phyloP scores from a whole-genome alignment of 1,140 invertebrate genomes.

The Drosophila arawakana region DNA sequence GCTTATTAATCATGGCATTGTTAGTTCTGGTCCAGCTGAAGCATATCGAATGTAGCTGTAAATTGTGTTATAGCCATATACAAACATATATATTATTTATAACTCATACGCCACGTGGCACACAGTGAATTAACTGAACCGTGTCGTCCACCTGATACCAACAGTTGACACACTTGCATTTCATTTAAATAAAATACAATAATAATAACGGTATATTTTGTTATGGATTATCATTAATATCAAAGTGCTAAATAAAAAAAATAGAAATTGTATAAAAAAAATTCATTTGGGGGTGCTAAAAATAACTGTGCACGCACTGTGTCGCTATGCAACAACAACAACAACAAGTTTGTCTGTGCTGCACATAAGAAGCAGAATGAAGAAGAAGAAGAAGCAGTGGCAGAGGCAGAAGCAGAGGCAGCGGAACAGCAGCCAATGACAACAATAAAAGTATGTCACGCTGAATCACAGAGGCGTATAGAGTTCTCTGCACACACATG shows the following conservation, averaged over 20 bases:
- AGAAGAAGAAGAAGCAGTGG: background rate
- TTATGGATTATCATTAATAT: constrained; percentile 52
- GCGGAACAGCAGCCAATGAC: constrained; percentile 58
- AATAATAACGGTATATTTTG: constrained; percentile 16
- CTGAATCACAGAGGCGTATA: constrained; percentile 73
- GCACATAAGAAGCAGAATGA: constrained; percentile 28
- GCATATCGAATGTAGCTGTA: constrained; percentile 7
- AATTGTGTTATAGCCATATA: constrained; percentile 9
- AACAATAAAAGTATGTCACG: constrained; percentile 74
- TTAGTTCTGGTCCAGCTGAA: constrained; percentile 9
- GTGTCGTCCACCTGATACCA: constrained; percentile 2
- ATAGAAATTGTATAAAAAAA: constrained; percentile 19
- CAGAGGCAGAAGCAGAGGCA: constrained; percentile 19
- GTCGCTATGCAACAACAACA: constrained; percentile 52
- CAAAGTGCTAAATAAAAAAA: constrained; percentile 48
- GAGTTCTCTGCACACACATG: background rate
- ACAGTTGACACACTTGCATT: background rate
- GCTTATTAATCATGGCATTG: constrained; percentile 13
- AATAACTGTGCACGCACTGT: constrained; percentile 71
- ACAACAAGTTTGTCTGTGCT: constrained; percentile 41
- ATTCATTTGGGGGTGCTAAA: constrained; percentile 51
- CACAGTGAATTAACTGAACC: background rate
- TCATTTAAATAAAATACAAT: constrained; percentile 2
- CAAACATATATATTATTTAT: constrained; percentile 11
- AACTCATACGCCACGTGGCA: constrained; percentile 1